These are phyloP conservation scores for Dendrolimus kikuchii DNA, from an alignment of 1,140 invertebrate species.

Conservation along the genomic window DNA sequence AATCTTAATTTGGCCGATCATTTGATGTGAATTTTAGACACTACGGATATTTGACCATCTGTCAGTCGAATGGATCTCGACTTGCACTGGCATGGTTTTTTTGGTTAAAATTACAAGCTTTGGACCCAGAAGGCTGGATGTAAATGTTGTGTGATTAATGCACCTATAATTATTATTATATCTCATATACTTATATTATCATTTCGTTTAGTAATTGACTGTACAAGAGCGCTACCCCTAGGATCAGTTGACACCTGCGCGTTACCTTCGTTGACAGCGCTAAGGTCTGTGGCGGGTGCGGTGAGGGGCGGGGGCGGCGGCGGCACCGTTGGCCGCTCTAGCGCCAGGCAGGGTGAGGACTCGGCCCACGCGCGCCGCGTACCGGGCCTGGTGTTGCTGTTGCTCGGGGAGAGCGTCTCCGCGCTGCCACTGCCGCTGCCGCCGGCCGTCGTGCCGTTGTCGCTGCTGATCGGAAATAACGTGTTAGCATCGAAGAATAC, in stretches of 20 bases:
- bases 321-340: constrained; percentile 20
- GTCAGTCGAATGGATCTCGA: too few relatives aligned
- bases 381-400: constrained; percentile 16
- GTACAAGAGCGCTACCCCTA: background rate
- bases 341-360: constrained; percentile 22
- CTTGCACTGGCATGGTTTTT: too few relatives aligned
- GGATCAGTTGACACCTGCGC: constrained; percentile 41
- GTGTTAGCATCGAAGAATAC: background rate
- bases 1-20: too few relatives aligned
- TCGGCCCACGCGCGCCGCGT: constrained; percentile 24
- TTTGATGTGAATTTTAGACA: too few relatives aligned
- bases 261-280: constrained; percentile 65
- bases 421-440: constrained; percentile 16
- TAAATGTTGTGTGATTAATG: too few relatives aligned
- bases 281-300: constrained; percentile 43
- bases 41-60: too few relatives aligned
- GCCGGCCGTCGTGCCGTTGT: constrained; percentile 24
- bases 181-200: too few relatives aligned
- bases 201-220: background rate
- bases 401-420: constrained; percentile 24
- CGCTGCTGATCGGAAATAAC: constrained; percentile 35
- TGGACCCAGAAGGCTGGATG: too few relatives aligned
- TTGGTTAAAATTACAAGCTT: too few relatives aligned
- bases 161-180: too few relatives aligned
- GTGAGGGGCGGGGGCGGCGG: constrained; percentile 25